Conservation (phyloP, 2,797 vertebrate genomes). For the Cynodonichthys magdalenae region DNA sequence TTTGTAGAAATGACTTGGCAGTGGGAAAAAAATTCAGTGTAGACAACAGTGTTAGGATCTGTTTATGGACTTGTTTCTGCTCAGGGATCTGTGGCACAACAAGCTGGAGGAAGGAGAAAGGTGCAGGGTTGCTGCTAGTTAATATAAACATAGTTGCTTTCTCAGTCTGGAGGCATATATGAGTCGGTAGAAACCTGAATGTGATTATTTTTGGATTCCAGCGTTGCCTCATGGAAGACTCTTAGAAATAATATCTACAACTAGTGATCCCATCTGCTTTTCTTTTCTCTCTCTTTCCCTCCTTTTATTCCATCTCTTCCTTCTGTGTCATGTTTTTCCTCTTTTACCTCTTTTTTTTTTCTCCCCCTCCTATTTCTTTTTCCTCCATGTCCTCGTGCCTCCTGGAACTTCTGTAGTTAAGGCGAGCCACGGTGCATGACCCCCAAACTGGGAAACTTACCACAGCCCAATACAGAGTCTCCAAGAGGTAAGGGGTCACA, state of each 20-base stretch:
- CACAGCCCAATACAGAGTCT: conserved; percentile 98
- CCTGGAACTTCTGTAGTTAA: conserved; percentile 87
- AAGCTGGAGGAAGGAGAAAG: conserved; percentile 1
- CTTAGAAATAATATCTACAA: conserved; percentile 48
- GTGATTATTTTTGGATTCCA: conserved; percentile 1
- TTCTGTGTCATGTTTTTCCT: conserved; percentile 20
- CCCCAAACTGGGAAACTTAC: conserved; percentile 95
- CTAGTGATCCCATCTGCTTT: conserved; percentile 67
- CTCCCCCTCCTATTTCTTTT: conserved; percentile 33
- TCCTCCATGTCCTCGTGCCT: conserved; percentile 84
- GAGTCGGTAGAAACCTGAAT: conserved; percentile 23
- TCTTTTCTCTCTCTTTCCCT: conserved; percentile 57
- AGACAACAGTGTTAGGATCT: not conserved
- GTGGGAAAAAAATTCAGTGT: not conserved
- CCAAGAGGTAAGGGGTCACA: conserved; percentile 96
- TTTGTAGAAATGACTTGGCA: not conserved
- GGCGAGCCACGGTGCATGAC: conserved; percentile 98
- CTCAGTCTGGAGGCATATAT: conserved; percentile 31
- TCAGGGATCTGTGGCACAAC: conserved; percentile 61
- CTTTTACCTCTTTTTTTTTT: conserved; percentile 3
- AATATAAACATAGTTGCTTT: conserved; percentile 54
- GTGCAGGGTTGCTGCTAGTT: conserved; percentile 35
- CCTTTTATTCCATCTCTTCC: conserved; percentile 62
- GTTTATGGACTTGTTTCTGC: conserved; percentile 45
- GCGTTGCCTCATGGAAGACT: conserved; percentile 31